These are phyloP conservation scores for Spea multiplicata DNA, from an alignment of 2,113 vertebrate species.

Conservation along the genomic window DNA sequence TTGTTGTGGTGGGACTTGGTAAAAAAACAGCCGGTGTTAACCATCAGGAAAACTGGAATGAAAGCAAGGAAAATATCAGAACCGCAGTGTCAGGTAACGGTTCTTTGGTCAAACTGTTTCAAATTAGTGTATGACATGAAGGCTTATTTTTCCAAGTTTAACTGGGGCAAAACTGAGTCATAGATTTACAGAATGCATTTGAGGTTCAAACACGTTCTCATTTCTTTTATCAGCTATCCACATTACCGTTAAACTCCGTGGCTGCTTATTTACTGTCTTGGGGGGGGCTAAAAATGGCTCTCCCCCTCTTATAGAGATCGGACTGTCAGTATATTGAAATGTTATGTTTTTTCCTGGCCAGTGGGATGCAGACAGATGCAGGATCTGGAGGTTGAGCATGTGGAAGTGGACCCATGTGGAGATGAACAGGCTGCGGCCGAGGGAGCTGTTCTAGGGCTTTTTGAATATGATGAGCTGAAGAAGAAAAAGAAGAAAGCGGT, in stretches of 20 bases:
- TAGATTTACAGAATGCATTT: no score
- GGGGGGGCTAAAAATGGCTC: background rate
- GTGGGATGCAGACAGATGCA: slow-evolving; percentile 86
- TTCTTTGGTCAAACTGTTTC: background rate
- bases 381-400: slow-evolving; percentile 78
- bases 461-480: slow-evolving; percentile 88
- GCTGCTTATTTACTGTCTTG: background rate
- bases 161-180: no score
- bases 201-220: no score
- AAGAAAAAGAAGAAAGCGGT: slow-evolving; percentile 82
- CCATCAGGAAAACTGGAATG: slow-evolving; percentile 83
- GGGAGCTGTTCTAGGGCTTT: slow-evolving; percentile 85
- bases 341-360: slow-evolving; percentile 52
- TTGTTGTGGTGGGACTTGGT: slow-evolving; percentile 87
- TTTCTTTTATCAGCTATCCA: no score
- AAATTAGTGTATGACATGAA: no score
- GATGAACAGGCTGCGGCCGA: slow-evolving; percentile 91
- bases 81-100: slow-evolving; percentile 79
- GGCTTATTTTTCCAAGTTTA: no score
- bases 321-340: background rate
- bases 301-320: background rate
- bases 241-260: no score
- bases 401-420: slow-evolving; percentile 92
- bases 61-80: slow-evolving; percentile 87
- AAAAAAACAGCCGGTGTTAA: slow-evolving; percentile 74